These are phyloP conservation scores for Anarsia innoxiella DNA, from an alignment of 2,888 invertebrate genomes.

Conservation along the genomic window DNA sequence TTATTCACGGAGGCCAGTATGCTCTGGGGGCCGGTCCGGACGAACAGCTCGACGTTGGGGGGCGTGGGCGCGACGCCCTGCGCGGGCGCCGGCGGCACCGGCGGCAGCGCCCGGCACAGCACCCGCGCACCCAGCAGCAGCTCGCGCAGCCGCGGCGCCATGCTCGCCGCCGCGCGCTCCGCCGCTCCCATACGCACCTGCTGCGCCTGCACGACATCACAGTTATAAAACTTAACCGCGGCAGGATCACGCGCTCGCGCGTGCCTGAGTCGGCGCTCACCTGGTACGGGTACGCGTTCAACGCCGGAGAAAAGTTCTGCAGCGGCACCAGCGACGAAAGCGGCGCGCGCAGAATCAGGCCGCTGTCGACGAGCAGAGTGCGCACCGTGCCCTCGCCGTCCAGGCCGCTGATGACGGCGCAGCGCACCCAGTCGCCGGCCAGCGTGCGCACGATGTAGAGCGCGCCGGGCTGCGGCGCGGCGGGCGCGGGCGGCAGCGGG, in stretches of 20 bases:
- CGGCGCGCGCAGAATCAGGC: slow-evolving; percentile 60
- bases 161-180: slow-evolving; percentile 62
- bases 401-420: slow-evolving; percentile 58
- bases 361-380: slow-evolving; percentile 66
- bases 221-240: too few species aligned
- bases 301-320: slow-evolving; percentile 66
- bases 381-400: slow-evolving; percentile 66
- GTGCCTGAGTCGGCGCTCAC: too few species aligned
- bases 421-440: slow-evolving; percentile 69
- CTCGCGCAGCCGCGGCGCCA: slow-evolving; percentile 75
- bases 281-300: slow-evolving; percentile 74
- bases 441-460: slow-evolving; percentile 69
- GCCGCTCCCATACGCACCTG: slow-evolving; percentile 75
- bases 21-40: slow-evolving; percentile 77
- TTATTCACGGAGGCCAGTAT: slow-evolving; percentile 82
- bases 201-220: slow-evolving; percentile 52
- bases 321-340: slow-evolving; percentile 63
- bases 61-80: slow-evolving; percentile 36
- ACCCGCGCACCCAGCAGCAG: slow-evolving; percentile 71
- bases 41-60: slow-evolving; percentile 81
- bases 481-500: slow-evolving; percentile 60
- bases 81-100: slow-evolving; percentile 31
- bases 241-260: not conserved
- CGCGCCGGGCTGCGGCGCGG: slow-evolving; percentile 48
- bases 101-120: slow-evolving; percentile 52